These are phyloP conservation scores for Athripsodes cinereus DNA, from an alignment of 2,888 invertebrate genomes.

Conservation along the genomic window DNA sequence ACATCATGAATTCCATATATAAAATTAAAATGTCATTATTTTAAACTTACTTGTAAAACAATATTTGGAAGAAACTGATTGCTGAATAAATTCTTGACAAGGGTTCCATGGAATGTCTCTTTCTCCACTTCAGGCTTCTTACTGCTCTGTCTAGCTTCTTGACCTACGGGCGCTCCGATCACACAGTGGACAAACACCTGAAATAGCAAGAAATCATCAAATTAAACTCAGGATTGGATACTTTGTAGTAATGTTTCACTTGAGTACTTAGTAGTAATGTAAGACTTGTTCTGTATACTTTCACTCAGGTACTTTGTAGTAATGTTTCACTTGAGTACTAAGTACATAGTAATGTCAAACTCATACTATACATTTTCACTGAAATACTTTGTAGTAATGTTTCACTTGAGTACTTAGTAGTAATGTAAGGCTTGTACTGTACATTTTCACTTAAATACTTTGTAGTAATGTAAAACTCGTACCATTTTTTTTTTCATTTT, in stretches of 20 bases:
- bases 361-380: background rate
- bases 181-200: slow-evolving; percentile 41
- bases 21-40: too few species aligned
- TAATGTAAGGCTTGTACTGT: background rate
- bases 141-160: slow-evolving; percentile 19
- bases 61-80: slow-evolving; percentile 34
- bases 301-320: background rate
- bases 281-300: background rate
- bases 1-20: too few species aligned
- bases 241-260: background rate
- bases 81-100: slow-evolving; percentile 30
- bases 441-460: background rate
- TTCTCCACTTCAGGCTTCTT: slow-evolving; percentile 34
- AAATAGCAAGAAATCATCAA: slow-evolving; percentile 7
- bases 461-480: background rate
- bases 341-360: background rate
- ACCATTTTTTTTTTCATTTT: background rate
- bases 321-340: too few species aligned
- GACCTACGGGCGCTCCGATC: slow-evolving; percentile 34
- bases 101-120: slow-evolving; percentile 30
- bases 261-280: too few species aligned
- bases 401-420: too few species aligned
- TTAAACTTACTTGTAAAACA: slow-evolving; percentile 34
- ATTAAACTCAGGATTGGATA: too few species aligned
- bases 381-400: background rate